Evolutionary conservation across 2,113 vertebrate species (phyloP), one percentile per base, ranked within the genome.

Genomic region (Pseudolaguvia tuberculata): DNA sequence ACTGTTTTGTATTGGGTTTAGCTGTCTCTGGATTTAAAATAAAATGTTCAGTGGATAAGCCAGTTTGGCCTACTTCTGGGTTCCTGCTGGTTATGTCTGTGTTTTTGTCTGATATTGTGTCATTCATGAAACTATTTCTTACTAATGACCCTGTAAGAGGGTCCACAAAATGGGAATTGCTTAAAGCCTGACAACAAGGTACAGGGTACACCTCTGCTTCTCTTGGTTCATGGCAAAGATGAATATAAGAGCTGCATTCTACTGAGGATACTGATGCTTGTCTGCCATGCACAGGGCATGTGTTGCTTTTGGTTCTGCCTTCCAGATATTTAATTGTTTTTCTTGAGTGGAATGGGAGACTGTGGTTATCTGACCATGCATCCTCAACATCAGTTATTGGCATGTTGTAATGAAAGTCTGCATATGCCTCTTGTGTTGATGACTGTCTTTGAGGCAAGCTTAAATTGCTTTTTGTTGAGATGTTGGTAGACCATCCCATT

Each of bases 401-500:
- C 87, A 91, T 88, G 0, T 89, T 91, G 79, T 91, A 91, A 81
- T 91, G 87, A 71, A 90, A 89, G 23, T 91, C 88, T 1, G 82
- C 84, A 0, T 91, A 91, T 0, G 81, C 55, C 14, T 91, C 89
- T 69, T 86, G 89, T 82, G 84, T 78, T 78, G 84, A 0, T 80
- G 87, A 80, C 84, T 83, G 80, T 82, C 85, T 78, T 6, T 76
- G 55, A 0, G 86, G 78, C 56, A 82, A 66, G 50, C 85, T 82
- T 59, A 88, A 71, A 0, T 88, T 88, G 78, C 90, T 91, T 81
- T 91, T 92, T 70, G 87, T 80, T 0, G 89, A 91, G 62, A 88
- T 85, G 61, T 94, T 95, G 21, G 92, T 91, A 35, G 89, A 85
- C 94, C 94, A 95, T 15, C 90, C 91, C 35, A 87, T 88, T 1